Evolutionary conservation across 2,113 vertebrate genomes (phyloP).

Genomic region (Xenopus borealis): DNA sequence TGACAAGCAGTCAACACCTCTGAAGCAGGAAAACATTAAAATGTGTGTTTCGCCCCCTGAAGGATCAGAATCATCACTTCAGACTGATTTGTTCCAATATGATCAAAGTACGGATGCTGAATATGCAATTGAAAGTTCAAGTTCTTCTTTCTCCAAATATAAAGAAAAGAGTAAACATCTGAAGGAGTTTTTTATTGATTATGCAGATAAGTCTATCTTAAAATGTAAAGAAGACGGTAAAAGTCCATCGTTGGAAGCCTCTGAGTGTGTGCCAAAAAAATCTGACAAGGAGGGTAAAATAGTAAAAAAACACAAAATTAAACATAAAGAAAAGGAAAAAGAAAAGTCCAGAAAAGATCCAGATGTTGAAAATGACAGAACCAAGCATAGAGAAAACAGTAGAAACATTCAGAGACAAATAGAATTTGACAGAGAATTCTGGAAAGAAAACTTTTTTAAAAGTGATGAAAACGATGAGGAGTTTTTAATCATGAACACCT

Average conservation of each 20-base stretch:
- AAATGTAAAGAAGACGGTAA: conserved; percentile 81
- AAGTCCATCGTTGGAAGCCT: conserved; percentile 72
- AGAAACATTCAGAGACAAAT: conserved; percentile 87
- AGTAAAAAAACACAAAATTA: conserved; percentile 95
- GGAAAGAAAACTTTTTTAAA: conserved; percentile 99
- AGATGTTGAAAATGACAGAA: conserved; percentile 84
- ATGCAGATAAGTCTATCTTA: conserved; percentile 75
- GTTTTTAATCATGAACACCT: conserved; percentile 61
- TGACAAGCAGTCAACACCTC: conserved; percentile 84
- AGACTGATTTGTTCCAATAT: conserved; percentile 75
- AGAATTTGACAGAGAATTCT: conserved; percentile 98
- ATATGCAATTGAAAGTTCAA: conserved; percentile 85
- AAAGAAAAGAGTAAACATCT: conserved; percentile 93
- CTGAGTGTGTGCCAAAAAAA: conserved; percentile 81
- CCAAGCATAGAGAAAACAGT: conserved; percentile 77
- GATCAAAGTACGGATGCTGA: conserved; percentile 85
- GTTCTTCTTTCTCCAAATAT: conserved; percentile 88
- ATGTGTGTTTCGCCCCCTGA: conserved; percentile 80
- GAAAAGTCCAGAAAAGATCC: conserved; percentile 88
- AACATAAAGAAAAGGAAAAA: conserved; percentile 87
- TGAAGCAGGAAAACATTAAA: conserved; percentile 92
- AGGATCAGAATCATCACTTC: conserved; percentile 73
- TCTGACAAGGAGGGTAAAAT: conserved; percentile 87
- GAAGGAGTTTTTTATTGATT: conserved; percentile 80
- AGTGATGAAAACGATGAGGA: conserved; percentile 89